A percentile compares a stretch with the other conserved stretches of the same genome.
Evolutionary conservation across 1,140 invertebrate species (phyloP).

Genomic region (Samia ricini): DNA sequence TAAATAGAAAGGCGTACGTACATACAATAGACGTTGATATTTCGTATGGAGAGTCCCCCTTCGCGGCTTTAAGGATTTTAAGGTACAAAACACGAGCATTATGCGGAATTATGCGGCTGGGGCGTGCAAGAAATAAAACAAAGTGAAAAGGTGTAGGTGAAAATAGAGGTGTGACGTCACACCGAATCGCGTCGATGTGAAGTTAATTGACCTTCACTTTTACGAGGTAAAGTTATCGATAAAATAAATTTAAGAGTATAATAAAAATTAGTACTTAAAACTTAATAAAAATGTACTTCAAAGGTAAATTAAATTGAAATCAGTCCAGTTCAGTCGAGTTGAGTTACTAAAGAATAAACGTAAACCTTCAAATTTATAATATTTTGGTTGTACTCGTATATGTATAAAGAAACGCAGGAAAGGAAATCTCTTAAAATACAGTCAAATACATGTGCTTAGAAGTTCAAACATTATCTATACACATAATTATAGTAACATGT

Average conservation of each 20-base stretch:
- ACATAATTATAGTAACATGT: too few species aligned
- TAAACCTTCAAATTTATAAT: too few species aligned
- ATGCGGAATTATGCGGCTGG: constrained; percentile 67
- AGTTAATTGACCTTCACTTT: background rate
- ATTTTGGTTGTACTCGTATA: too few species aligned
- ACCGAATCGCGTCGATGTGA: background rate
- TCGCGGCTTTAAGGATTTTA: constrained; percentile 50
- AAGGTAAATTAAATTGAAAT: too few species aligned
- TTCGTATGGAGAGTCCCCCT: constrained; percentile 64
- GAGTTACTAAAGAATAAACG: too few species aligned
- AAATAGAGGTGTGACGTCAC: constrained; percentile 43
- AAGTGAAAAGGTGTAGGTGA: constrained; percentile 61
- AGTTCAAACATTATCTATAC: too few species aligned
- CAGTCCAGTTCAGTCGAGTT: too few species aligned
- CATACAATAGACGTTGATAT: constrained; percentile 67
- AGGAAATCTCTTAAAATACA: too few species aligned
- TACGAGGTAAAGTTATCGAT: background rate
- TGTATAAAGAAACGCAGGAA: too few species aligned
- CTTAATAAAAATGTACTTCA: too few species aligned
- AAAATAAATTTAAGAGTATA: background rate
- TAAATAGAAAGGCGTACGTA: constrained; percentile 56
- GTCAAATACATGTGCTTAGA: too few species aligned
- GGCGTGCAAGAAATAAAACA: constrained; percentile 68
- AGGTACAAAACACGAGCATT: constrained; percentile 55
- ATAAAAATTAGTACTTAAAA: too few species aligned